Evolutionary conservation across 2,888 invertebrate species (phyloP).

Genomic region (Aromia moschata): DNA sequence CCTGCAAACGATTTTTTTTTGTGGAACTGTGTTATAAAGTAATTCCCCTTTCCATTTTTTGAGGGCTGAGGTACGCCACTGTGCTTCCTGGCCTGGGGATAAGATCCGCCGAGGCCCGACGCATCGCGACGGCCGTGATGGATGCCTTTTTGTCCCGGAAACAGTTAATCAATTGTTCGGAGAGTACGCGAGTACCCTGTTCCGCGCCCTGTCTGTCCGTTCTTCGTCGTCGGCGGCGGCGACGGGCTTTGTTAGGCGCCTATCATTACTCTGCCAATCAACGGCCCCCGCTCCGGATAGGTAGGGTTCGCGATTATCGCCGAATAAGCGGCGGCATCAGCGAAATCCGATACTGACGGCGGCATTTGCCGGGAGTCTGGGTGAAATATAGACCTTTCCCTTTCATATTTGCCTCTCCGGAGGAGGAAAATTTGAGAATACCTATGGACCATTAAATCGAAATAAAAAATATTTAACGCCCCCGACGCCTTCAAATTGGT

Average conservation of each 20-base stretch:
- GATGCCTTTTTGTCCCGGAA: slow-evolving; percentile 61
- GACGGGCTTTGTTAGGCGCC: slow-evolving; percentile 60
- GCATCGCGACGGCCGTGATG: slow-evolving; percentile 55
- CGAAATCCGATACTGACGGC: slow-evolving; percentile 39
- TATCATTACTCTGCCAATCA: slow-evolving; percentile 63
- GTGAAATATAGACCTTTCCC: slow-evolving; percentile 19
- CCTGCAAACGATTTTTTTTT: too few species aligned
- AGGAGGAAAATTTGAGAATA: too few species aligned
- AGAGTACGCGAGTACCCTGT: slow-evolving; percentile 54
- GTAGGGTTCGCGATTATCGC: slow-evolving; percentile 40
- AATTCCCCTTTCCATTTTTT: too few species aligned
- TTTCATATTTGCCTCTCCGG: too few species aligned
- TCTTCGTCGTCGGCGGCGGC: too few species aligned
- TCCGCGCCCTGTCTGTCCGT: slow-evolving; percentile 58
- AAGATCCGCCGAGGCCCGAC: slow-evolving; percentile 27
- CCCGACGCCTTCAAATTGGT: too few species aligned
- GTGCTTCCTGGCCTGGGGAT: slow-evolving; percentile 31
- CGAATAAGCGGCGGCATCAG: slow-evolving; percentile 35
- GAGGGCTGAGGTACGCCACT: too few species aligned
- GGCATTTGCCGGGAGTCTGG: slow-evolving; percentile 27
- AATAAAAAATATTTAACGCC: too few species aligned
- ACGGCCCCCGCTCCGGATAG: slow-evolving; percentile 32
- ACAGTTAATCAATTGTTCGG: slow-evolving; percentile 62
- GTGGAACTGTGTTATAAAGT: too few species aligned
- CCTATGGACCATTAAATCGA: too few species aligned